phyloP scores from a whole-genome alignment of 2,797 vertebrate species.

The Labeo calbasu region DNA sequence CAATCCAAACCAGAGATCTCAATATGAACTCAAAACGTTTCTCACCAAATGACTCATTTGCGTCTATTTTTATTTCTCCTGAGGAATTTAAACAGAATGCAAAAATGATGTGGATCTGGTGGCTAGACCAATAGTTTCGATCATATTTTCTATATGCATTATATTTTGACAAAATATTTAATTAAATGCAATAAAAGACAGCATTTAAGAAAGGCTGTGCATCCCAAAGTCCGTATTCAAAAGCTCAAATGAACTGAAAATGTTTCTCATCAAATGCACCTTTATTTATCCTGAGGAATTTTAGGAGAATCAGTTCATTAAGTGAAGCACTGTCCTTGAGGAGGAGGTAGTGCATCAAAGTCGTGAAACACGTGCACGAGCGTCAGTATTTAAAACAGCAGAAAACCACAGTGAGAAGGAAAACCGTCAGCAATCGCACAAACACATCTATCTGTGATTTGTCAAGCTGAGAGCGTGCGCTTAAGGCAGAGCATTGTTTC shows the following conservation, averaged over 20 bases:
- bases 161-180: slow-evolving; percentile 78
- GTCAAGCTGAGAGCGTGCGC: neutral
- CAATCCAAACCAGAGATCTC: neutral
- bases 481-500: slow-evolving; percentile 39
- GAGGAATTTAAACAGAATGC: neutral
- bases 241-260: neutral
- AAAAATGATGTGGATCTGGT: no score
- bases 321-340: neutral
- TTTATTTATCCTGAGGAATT: neutral
- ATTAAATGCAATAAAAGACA: slow-evolving; percentile 78
- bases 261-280: no score
- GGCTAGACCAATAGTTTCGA: no score
- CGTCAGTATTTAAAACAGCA: neutral
- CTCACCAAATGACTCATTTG: neutral
- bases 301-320: neutral
- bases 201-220: slow-evolving; percentile 66
- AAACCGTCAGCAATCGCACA: neutral
- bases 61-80: neutral
- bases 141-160: no score
- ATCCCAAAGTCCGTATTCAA: neutral
- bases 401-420: neutral
- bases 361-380: neutral
- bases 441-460: neutral
- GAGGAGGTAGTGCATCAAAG: neutral
- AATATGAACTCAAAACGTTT: no score